Conservation (phyloP, 2,888 invertebrate genomes). For the Neoaliturus tenellus region DNA sequence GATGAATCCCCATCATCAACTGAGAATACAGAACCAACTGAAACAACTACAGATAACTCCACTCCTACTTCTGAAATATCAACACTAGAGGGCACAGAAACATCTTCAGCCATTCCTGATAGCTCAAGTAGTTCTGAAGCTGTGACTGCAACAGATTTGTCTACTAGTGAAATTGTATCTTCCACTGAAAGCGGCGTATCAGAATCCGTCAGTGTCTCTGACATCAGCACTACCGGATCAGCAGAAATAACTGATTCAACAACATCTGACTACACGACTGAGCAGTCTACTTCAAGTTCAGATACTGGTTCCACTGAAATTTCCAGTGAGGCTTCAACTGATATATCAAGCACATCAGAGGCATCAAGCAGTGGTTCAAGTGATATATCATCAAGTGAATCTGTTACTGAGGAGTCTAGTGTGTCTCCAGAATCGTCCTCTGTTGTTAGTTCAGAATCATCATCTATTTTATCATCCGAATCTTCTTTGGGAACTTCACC, state of each 20-base stretch:
- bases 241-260: slow-evolving; percentile 46
- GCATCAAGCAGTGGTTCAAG: slow-evolving; percentile 22
- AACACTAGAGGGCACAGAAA: slow-evolving; percentile 19
- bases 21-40: slow-evolving; percentile 57
- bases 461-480: background rate
- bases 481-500: slow-evolving; percentile 58
- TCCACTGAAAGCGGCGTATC: background rate
- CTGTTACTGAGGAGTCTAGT: slow-evolving; percentile 26
- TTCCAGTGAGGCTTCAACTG: background rate
- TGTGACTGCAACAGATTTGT: slow-evolving; percentile 39
- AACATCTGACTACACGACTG: slow-evolving; percentile 17
- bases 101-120: background rate
- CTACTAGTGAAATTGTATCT: slow-evolving; percentile 2
- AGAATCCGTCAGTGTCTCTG: background rate
- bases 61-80: slow-evolving; percentile 56
- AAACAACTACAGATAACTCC: slow-evolving; percentile 56
- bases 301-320: background rate
- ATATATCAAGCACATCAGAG: slow-evolving; percentile 32
- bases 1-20: slow-evolving; percentile 51
- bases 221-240: slow-evolving; percentile 13
- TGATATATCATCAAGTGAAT: slow-evolving; percentile 16
- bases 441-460: background rate
- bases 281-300: slow-evolving; percentile 2
- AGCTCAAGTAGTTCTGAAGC: slow-evolving; percentile 29
- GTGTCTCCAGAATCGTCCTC: slow-evolving; percentile 13